phyloP scores from a whole-genome alignment of 2,888 invertebrate genomes.

The Lycophotia porphyrea region DNA sequence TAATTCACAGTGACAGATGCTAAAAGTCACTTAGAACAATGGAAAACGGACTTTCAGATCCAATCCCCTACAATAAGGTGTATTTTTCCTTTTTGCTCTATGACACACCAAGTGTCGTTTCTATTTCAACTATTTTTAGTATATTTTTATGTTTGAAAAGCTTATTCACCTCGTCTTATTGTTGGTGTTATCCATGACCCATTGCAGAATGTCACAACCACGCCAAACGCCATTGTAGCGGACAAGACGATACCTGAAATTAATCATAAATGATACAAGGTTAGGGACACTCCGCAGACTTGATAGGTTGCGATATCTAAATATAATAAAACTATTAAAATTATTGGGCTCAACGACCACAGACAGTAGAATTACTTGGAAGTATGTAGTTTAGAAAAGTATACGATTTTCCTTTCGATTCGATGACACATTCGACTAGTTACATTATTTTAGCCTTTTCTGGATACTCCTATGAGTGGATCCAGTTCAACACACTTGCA shows the following conservation, averaged over 20 bases:
- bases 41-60: not conserved
- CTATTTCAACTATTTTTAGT: not conserved
- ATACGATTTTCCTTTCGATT: not conserved
- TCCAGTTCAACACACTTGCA: not conserved
- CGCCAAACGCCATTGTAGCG: slow-evolving; percentile 94
- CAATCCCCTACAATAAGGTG: not conserved
- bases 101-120: not conserved
- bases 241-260: slow-evolving; percentile 92
- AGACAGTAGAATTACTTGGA: not conserved
- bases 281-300: not conserved
- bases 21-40: not conserved
- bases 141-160: not conserved
- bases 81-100: no score
- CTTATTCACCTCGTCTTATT: slow-evolving; percentile 92
- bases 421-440: not conserved
- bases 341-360: not conserved
- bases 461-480: not conserved
- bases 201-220: slow-evolving; percentile 95
- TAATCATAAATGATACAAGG: not conserved
- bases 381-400: not conserved
- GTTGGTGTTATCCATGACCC: slow-evolving; percentile 94
- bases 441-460: not conserved
- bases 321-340: not conserved
- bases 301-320: not conserved
- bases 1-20: not conserved